Conservation (phyloP, 1,140 invertebrate species). For the Carposina sasakii region DNA sequence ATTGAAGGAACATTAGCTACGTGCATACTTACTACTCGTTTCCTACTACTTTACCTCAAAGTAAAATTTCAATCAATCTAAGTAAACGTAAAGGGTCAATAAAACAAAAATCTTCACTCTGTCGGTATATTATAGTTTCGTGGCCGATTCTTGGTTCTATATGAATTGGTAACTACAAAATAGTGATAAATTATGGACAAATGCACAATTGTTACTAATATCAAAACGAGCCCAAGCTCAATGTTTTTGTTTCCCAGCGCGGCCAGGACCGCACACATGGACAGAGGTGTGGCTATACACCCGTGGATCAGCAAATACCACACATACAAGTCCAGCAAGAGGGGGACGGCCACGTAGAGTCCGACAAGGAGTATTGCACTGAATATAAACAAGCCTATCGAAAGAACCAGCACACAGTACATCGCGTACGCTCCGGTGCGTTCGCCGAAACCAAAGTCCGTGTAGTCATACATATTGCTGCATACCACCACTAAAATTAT, state of each 20-base stretch:
- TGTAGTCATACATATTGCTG: no score
- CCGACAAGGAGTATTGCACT: slow-evolving; percentile 2
- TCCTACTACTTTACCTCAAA: no score
- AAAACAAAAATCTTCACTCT: no score
- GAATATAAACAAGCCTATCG: neutral
- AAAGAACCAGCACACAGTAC: neutral
- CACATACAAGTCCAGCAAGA: neutral
- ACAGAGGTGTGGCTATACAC: neutral
- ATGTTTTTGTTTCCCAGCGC: no score
- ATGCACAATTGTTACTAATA: no score
- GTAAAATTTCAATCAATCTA: no score
- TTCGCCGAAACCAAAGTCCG: neutral
- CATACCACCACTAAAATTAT: neutral
- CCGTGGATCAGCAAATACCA: slow-evolving; percentile 9
- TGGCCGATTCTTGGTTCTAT: no score
- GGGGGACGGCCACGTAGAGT: neutral
- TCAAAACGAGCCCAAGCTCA: no score
- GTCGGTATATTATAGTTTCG: no score
- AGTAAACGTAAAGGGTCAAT: no score
- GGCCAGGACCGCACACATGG: neutral
- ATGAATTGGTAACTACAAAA: slow-evolving; percentile 9
- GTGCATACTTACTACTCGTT: no score
- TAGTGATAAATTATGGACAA: slow-evolving; percentile 10
- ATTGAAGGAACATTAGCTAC: no score
- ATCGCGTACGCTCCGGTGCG: neutral